Conservation (phyloP, 2,888 invertebrate genomes). For the Parelbella ahira region DNA sequence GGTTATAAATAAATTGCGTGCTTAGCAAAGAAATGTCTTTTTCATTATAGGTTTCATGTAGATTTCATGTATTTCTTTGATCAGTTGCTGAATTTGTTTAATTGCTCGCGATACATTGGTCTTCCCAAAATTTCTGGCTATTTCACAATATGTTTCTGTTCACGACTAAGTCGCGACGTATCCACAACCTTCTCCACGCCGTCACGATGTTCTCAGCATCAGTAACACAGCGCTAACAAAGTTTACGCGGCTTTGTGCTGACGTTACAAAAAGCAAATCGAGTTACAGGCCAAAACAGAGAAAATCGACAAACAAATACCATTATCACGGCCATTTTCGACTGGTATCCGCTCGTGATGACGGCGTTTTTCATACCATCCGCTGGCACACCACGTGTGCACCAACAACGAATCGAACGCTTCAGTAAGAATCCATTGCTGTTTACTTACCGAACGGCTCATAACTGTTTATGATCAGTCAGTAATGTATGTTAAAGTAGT, state of each 20-base stretch:
- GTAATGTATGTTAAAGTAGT: no score
- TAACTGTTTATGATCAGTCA: no score
- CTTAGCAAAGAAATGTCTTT: no score
- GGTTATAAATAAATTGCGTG: no score
- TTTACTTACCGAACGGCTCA: no score
- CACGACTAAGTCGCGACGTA: background rate
- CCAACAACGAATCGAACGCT: background rate
- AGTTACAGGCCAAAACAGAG: constrained; percentile 76
- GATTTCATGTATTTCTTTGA: no score
- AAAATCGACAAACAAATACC: constrained; percentile 77
- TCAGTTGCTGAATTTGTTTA: no score
- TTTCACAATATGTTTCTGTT: background rate
- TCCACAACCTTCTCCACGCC: constrained; percentile 29
- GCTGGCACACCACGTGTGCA: constrained; percentile 27
- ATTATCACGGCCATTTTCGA: constrained; percentile 76
- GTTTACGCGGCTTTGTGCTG: constrained; percentile 68
- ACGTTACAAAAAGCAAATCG: constrained; percentile 75
- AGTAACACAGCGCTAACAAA: constrained; percentile 58
- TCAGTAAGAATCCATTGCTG: constrained; percentile 35
- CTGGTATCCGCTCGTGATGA: constrained; percentile 73
- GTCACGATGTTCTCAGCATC: constrained; percentile 54
- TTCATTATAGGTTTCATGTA: no score
- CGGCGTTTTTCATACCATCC: constrained; percentile 59
- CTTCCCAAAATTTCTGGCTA: no score
- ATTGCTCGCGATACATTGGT: no score